Evolutionary conservation across 2,888 invertebrate genomes (phyloP).

Genomic region (Lathronympha strigana): DNA sequence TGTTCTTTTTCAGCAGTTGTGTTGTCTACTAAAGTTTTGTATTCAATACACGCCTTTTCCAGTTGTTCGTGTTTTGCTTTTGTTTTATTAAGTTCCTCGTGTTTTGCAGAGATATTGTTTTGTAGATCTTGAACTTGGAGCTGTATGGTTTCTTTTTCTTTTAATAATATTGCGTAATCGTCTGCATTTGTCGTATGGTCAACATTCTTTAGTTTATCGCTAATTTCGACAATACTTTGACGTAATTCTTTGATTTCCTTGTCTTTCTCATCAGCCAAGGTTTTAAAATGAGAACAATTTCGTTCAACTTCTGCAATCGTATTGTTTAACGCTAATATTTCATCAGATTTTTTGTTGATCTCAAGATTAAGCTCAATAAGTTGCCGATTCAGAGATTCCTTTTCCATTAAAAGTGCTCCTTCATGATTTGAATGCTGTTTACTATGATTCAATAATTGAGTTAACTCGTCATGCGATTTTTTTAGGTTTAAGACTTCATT

Average conservation of each 20-base stretch:
- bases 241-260: slow-evolving; percentile 72
- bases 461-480: slow-evolving; percentile 52
- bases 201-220: slow-evolving; percentile 62
- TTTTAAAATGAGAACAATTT: slow-evolving; percentile 52
- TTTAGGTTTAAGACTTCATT: slow-evolving; percentile 64
- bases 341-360: slow-evolving; percentile 56
- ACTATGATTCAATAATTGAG: slow-evolving; percentile 51
- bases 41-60: slow-evolving; percentile 62
- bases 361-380: slow-evolving; percentile 60
- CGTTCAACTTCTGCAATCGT: slow-evolving; percentile 57
- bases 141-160: slow-evolving; percentile 65
- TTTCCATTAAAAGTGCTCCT: slow-evolving; percentile 48
- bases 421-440: slow-evolving; percentile 51
- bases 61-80: slow-evolving; percentile 54
- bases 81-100: slow-evolving; percentile 56
- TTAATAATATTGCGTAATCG: slow-evolving; percentile 60
- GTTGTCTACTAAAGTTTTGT: slow-evolving; percentile 61
- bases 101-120: slow-evolving; percentile 55
- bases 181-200: slow-evolving; percentile 62
- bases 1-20: slow-evolving; percentile 85
- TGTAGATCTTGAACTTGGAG: slow-evolving; percentile 56
- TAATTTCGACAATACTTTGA: slow-evolving; percentile 65
- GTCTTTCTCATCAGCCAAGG: slow-evolving; percentile 58
- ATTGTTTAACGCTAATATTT: slow-evolving; percentile 57
- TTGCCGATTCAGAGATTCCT: slow-evolving; percentile 62